Percentiles rank a stretch among this genome's conserved stretches.
Conservation (phyloP, 2,113 vertebrate species). For the Sciurus niger region DNA sequence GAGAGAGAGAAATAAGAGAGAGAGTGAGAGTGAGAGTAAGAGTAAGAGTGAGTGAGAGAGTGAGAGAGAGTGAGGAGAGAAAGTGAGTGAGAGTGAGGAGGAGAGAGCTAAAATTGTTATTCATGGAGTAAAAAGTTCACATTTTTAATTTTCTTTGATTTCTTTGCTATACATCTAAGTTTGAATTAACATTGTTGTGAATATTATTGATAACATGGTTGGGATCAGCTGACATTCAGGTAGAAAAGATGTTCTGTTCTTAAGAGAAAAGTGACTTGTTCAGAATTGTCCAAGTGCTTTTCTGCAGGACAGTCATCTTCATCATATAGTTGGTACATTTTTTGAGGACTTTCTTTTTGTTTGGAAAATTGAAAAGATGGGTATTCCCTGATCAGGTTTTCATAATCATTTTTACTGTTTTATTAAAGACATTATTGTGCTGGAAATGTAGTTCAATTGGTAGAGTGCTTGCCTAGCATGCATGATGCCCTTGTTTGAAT, state of each 20-base stretch:
- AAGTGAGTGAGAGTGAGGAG: no score
- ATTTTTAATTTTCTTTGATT: conserved; percentile 15
- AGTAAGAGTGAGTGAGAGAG: no score
- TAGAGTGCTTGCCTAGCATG: no score
- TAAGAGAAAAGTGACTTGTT: not conserved
- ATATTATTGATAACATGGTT: not conserved
- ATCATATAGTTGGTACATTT: not conserved
- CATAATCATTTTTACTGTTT: not conserved
- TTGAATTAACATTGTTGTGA: not conserved
- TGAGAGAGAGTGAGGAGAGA: no score
- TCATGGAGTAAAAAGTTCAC: not conserved
- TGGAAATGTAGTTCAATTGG: no score
- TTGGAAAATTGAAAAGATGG: not conserved
- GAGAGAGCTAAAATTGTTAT: not conserved
- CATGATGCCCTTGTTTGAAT: no score
- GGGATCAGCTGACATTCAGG: not conserved
- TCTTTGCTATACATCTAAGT: not conserved
- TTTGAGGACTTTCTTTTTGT: not conserved
- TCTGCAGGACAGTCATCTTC: not conserved
- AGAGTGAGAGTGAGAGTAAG: no score
- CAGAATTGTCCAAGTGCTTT: not conserved
- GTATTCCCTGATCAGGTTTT: not conserved
- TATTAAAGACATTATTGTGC: not conserved
- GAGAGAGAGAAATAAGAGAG: no score
- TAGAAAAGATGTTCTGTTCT: not conserved